phyloP scores from a whole-genome alignment of 2,888 invertebrate genomes.

The Drosophila antonietae region DNA sequence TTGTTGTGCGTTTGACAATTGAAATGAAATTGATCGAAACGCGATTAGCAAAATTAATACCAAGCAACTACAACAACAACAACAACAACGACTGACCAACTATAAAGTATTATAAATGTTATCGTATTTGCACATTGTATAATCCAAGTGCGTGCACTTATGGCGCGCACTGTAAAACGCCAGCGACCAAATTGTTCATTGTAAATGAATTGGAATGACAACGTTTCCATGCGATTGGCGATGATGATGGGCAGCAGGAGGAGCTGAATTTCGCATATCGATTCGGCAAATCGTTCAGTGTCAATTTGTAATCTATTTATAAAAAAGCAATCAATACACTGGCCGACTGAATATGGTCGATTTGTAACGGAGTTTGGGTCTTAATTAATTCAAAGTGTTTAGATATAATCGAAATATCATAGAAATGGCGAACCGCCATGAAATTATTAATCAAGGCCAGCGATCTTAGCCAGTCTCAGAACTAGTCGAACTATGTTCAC shows the following conservation, averaged over 20 bases:
- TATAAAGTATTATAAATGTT: constrained; percentile 56
- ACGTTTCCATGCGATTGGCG: constrained; percentile 22
- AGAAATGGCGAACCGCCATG: background rate
- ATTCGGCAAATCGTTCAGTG: constrained; percentile 51
- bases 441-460: constrained; percentile 1
- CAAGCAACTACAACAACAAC: constrained; percentile 32
- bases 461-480: background rate
- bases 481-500: background rate
- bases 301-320: constrained; percentile 41
- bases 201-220: constrained; percentile 33
- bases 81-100: constrained; percentile 33
- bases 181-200: constrained; percentile 35
- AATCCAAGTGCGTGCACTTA: constrained; percentile 63
- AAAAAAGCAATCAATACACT: constrained; percentile 31
- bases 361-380: background rate
- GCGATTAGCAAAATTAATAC: constrained; percentile 70
- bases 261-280: constrained; percentile 55
- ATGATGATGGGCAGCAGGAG: constrained; percentile 13
- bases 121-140: constrained; percentile 61
- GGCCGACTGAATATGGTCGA: background rate
- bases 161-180: constrained; percentile 47
- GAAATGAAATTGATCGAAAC: constrained; percentile 75
- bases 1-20: constrained; percentile 64
- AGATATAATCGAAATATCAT: background rate
- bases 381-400: background rate